Evolutionary conservation across 2,113 vertebrate species (phyloP), one percentile per base, ranked within the genome.

Genomic region (Scortum barcoo): DNA sequence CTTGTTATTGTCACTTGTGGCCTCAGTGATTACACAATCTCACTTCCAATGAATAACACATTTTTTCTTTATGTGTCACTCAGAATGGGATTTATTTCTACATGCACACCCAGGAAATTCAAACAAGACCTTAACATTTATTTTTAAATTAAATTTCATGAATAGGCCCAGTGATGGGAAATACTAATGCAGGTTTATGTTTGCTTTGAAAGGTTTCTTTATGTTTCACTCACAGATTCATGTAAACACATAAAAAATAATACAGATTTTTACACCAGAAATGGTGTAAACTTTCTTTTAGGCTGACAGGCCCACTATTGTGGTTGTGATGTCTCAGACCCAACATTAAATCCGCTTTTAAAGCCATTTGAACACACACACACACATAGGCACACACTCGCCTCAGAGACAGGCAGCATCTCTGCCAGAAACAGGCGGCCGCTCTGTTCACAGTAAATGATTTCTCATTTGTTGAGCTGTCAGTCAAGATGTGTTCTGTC

Each of bases 391-490:
- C 51, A 22, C 48, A 65, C 62, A 68, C 67, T 46, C 13, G 62
- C 54, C 54, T 85, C 19, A 70, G 57, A 86, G 76, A 87, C 54
- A 66, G 53, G 81, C 84, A 70, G 44, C 76, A 36, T 86, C 70
- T 91, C 81, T 80, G 63, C 91, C 91, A 84, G 85, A 89, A 90
- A 84, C 83, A 84, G 72, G 80, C 78, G 36, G 72, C 54, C 28
- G n/a, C 81, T 85, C 69, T 86, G 78, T 84, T 91, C 92, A 77
- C 86, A 89, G 81, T 88, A 89, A 92, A 93, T 93, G 72, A 93
- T 93, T 94, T 93, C 88, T 93, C 90, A 94, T 95, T 93, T 92
- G 90, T 83, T 86, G 88, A 86, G 81, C 92, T 90, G 93, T 93
- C 93, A 93, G 66, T 92, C 90, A 89, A 86, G 76, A 85, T 63